Percentiles rank a stretch among this genome's conserved stretches.
Conservation (phyloP, 2,888 invertebrate genomes). For the Erebia ligea region DNA sequence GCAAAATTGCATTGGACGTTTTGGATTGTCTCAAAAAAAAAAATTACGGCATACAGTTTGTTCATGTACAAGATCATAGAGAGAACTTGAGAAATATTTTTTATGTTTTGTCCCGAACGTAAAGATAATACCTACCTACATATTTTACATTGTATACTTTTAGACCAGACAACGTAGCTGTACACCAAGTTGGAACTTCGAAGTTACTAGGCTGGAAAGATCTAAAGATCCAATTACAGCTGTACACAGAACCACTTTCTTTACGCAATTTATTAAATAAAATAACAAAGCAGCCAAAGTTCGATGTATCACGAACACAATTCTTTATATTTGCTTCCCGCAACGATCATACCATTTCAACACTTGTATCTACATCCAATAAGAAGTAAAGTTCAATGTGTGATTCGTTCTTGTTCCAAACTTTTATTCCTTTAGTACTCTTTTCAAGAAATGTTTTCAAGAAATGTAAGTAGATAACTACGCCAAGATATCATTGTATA, state of each 20-base stretch:
- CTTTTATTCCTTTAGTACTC: conserved; percentile 35
- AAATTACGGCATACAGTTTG: no score
- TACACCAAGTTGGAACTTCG: conserved; percentile 9
- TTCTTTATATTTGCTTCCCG: conserved; percentile 1
- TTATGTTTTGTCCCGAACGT: no score
- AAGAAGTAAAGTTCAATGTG: conserved; percentile 5
- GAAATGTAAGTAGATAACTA: conserved; percentile 2
- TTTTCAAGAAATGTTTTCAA: conserved; percentile 22
- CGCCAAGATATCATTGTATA: conserved; percentile 45
- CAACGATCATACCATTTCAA: not conserved
- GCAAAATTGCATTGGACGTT: no score
- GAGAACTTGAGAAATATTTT: no score
- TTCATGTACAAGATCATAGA: no score
- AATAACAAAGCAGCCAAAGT: conserved; percentile 16
- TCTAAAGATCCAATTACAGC: conserved; percentile 21
- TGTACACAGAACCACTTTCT: conserved; percentile 9
- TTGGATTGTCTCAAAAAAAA: no score
- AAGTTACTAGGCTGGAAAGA: conserved; percentile 18
- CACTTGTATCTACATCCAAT: not conserved
- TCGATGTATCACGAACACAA: conserved; percentile 4
- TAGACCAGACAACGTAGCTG: not conserved
- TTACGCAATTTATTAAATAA: conserved; percentile 24
- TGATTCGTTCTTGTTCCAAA: not conserved
- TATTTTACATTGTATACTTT: no score
- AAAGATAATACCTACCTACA: no score